These are phyloP conservation scores for Pediacus dermestoides DNA, from an alignment of 2,888 invertebrate genomes.

Conservation along the genomic window DNA sequence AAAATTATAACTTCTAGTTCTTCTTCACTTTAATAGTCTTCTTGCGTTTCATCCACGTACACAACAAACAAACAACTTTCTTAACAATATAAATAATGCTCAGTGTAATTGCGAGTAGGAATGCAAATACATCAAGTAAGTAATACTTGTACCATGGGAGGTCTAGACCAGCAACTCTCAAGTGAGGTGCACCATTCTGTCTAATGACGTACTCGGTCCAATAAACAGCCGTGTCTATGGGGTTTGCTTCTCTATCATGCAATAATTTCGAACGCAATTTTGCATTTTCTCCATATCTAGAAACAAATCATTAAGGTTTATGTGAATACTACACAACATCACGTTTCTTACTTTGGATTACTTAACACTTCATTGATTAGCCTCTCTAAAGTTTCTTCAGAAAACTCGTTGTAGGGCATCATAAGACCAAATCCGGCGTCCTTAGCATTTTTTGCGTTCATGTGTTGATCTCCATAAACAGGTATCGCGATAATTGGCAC, in stretches of 20 bases:
- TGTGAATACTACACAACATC: no score
- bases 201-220: constrained; percentile 16
- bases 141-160: constrained; percentile 5
- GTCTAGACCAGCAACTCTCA: constrained; percentile 9
- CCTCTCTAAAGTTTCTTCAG: constrained; percentile 45
- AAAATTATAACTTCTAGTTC: no score
- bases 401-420: constrained; percentile 50
- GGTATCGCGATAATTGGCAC: constrained; percentile 55
- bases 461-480: constrained; percentile 53
- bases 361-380: constrained; percentile 48
- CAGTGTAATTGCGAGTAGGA: no score
- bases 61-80: background rate
- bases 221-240: constrained; percentile 15
- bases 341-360: constrained; percentile 41
- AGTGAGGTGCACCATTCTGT: constrained; percentile 10
- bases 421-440: constrained; percentile 32
- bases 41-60: no score
- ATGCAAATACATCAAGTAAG: constrained; percentile 3
- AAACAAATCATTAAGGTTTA: no score
- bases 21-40: no score
- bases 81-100: no score
- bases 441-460: constrained; percentile 50
- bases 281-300: constrained; percentile 9
- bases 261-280: constrained; percentile 11
- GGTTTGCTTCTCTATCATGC: constrained; percentile 15